Conservation (phyloP, 2,113 vertebrate species). For the Brachypodius melanocephalos region DNA sequence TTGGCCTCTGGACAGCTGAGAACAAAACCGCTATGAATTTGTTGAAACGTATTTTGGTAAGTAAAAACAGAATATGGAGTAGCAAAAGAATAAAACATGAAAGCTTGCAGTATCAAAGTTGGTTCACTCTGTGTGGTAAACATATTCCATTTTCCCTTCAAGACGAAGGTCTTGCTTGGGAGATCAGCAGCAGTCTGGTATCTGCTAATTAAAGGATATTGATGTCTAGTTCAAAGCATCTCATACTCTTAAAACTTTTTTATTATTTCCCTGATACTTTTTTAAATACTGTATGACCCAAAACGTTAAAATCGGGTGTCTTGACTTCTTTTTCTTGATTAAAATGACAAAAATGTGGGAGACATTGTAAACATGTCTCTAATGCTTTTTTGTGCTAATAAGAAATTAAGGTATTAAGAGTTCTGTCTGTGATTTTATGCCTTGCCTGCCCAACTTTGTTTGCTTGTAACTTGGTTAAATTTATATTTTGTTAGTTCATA, state of each 20-base stretch:
- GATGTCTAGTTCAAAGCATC: not conserved
- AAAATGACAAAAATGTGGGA: not conserved
- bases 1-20: slow-evolving; percentile 97
- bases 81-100: not conserved
- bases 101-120: not conserved
- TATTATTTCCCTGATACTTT: not conserved
- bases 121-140: not conserved
- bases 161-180: not conserved
- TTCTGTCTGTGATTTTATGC: not conserved
- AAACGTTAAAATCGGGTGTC: not conserved
- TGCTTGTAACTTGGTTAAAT: not conserved
- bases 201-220: not conserved
- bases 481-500: not conserved
- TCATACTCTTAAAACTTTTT: not conserved
- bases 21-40: slow-evolving; percentile 91
- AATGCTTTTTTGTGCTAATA: not conserved
- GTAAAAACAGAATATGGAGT: not conserved
- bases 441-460: not conserved
- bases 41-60: slow-evolving; percentile 95
- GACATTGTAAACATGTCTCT: not conserved
- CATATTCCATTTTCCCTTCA: not conserved
- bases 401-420: not conserved
- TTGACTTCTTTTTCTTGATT: not conserved
- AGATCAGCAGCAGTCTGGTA: not conserved
- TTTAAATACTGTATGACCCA: not conserved